Percentiles rank a stretch among this genome's conserved stretches.
Evolutionary conservation across 2,113 vertebrate genomes (phyloP).

Genomic region (Ailurus styani): DNA sequence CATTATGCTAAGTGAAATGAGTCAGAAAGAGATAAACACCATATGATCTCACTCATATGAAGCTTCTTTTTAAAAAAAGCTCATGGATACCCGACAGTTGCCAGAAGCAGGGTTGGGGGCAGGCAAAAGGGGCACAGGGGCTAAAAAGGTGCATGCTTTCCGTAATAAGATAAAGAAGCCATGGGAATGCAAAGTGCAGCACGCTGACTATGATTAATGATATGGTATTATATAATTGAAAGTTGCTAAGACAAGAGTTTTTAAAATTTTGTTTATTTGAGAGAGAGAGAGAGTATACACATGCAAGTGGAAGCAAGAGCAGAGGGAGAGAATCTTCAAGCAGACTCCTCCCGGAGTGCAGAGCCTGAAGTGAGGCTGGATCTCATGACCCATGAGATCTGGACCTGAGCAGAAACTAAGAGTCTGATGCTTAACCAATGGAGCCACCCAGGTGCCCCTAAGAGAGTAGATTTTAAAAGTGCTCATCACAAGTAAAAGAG

Average conservation of each 20-base stretch:
- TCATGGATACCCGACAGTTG: background rate
- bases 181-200: background rate
- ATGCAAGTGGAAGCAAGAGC: background rate
- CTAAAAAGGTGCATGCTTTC: background rate
- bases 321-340: background rate
- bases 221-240: background rate
- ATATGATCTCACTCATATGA: background rate
- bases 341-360: background rate
- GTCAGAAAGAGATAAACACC: background rate
- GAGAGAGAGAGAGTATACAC: background rate
- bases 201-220: background rate
- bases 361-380: background rate
- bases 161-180: background rate
- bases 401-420: background rate
- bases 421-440: background rate
- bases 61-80: background rate
- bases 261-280: background rate
- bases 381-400: background rate
- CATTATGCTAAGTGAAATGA: background rate
- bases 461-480: background rate
- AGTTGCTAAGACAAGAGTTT: background rate
- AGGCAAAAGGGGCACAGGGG: background rate
- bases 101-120: background rate
- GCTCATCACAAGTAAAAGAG: background rate
- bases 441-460: background rate